These are phyloP conservation scores for Watsonalla cultraria DNA, from an alignment of 2,888 invertebrate genomes.

Conservation along the genomic window DNA sequence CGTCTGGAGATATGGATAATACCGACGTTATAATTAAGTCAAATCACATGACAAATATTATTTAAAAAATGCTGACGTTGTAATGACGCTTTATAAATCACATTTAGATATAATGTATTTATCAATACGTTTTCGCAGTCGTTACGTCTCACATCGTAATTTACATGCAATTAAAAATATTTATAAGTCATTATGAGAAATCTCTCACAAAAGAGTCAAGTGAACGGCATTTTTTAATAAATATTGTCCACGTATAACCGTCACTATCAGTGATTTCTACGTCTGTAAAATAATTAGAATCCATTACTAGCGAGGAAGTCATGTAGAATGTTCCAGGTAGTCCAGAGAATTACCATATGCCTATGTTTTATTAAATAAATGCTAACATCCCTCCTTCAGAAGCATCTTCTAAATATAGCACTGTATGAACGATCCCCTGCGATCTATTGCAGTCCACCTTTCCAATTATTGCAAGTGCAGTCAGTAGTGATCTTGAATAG, in stretches of 20 bases:
- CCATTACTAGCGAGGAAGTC: background rate
- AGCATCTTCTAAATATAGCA: conserved; percentile 52
- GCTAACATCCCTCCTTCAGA: conserved; percentile 40
- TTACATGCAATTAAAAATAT: conserved; percentile 19
- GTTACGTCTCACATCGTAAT: conserved; percentile 17
- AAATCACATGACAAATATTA: no score
- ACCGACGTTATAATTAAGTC: no score
- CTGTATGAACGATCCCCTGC: conserved; percentile 43
- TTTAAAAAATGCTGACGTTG: conserved; percentile 7
- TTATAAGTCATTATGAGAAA: background rate
- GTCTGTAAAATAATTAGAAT: no score
- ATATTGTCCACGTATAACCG: no score
- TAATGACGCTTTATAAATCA: conserved; percentile 25
- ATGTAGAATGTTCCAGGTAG: background rate
- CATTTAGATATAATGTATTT: conserved; percentile 28
- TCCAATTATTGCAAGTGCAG: conserved; percentile 60
- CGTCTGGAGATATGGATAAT: no score
- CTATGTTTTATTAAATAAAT: conserved; percentile 39
- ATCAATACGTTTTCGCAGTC: conserved; percentile 31
- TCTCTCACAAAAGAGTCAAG: no score
- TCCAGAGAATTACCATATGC: conserved; percentile 7
- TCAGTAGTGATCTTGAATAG: conserved; percentile 49
- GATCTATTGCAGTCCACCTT: conserved; percentile 49
- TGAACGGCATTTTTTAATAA: no score
- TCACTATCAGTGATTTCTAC: no score